Conservation (phyloP, 2,888 invertebrate genomes). For the Biston betularia region DNA sequence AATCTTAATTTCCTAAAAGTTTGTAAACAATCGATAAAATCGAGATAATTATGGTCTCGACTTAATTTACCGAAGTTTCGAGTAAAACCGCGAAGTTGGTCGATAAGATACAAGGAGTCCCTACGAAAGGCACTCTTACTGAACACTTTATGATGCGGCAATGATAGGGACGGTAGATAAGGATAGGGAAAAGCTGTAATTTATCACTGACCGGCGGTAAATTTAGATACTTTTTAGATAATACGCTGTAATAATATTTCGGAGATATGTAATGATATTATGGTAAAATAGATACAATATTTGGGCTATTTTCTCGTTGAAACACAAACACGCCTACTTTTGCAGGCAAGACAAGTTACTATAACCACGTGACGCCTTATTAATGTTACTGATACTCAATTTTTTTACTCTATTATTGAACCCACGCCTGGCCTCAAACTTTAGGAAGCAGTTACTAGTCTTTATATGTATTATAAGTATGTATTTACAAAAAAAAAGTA, state of each 20-base stretch:
- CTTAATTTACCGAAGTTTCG: slow-evolving; percentile 32
- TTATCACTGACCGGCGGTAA: slow-evolving; percentile 36
- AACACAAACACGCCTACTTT: no score
- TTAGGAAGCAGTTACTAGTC: no score
- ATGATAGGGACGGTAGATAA: slow-evolving; percentile 39
- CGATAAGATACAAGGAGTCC: slow-evolving; percentile 38
- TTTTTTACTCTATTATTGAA: no score
- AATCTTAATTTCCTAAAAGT: slow-evolving; percentile 38
- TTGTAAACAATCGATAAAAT: slow-evolving; percentile 36
- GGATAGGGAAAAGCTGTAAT: slow-evolving; percentile 33
- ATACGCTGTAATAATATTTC: slow-evolving; percentile 29
- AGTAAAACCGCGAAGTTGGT: slow-evolving; percentile 34
- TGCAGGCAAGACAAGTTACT: no score
- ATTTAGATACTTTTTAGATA: slow-evolving; percentile 31
- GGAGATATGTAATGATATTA: slow-evolving; percentile 27
- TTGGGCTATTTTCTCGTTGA: neutral
- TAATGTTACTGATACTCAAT: no score
- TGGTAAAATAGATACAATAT: slow-evolving; percentile 12
- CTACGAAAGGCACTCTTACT: slow-evolving; percentile 31
- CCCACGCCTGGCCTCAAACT: no score
- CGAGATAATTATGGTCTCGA: slow-evolving; percentile 31
- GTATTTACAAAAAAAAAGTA: no score
- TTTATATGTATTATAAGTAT: no score
- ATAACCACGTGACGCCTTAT: no score
- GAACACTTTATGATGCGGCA: slow-evolving; percentile 43